phyloP scores from a whole-genome alignment of 2,888 invertebrate genomes.

The Eledone cirrhosa region DNA sequence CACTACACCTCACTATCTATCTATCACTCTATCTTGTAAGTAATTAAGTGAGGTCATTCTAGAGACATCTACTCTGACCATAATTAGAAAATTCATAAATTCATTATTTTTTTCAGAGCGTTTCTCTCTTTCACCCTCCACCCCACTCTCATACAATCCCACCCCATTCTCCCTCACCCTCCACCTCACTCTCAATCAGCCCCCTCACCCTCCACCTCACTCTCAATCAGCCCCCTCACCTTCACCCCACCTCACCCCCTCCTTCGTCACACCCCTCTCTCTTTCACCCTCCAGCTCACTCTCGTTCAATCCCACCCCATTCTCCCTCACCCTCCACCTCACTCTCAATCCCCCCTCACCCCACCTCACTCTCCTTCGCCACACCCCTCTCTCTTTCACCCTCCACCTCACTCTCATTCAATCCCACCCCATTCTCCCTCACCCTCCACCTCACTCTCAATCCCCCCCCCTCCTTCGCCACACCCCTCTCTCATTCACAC shows the following conservation, averaged over 20 bases:
- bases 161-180: not conserved
- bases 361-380: not conserved
- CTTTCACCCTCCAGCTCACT: not conserved
- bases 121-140: not conserved
- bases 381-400: too few relatives aligned
- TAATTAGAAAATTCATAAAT: too few relatives aligned
- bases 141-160: too few relatives aligned
- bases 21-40: not conserved
- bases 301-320: too few relatives aligned
- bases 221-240: not conserved
- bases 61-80: not conserved
- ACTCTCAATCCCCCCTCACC: not conserved
- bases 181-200: not conserved
- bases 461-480: not conserved
- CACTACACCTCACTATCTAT: not conserved
- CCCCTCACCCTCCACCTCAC: too few relatives aligned
- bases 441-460: not conserved
- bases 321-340: not conserved
- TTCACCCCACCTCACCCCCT: too few relatives aligned
- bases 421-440: not conserved
- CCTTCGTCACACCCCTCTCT: too few relatives aligned
- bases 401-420: not conserved
- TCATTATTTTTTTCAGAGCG: not conserved
- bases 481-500: not conserved
- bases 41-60: not conserved